Percentiles rank a stretch among this genome's conserved stretches.
Evolutionary conservation across 2,797 vertebrate genomes (phyloP).

Genomic region (Neomorphus geoffroyi): DNA sequence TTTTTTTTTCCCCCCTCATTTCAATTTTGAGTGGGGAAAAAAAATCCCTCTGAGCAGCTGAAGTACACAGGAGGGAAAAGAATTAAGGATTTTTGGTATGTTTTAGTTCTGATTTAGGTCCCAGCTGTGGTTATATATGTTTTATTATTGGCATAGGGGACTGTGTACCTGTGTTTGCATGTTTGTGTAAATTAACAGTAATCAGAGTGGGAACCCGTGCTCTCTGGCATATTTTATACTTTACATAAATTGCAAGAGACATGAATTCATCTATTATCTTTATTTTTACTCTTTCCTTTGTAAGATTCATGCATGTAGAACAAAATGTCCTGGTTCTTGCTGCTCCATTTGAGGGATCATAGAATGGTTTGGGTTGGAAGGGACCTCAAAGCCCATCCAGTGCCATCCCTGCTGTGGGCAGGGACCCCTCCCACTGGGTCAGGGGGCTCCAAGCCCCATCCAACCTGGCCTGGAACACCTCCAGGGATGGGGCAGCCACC

Average conservation of each 20-base stretch:
- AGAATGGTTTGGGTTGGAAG: no score
- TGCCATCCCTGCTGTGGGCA: no score
- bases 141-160: not conserved
- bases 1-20: not conserved
- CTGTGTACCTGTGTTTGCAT: not conserved
- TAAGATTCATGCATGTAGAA: accelerated
- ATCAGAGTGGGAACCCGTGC: not conserved
- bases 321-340: not conserved
- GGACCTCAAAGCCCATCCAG: no score
- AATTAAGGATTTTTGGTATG: not conserved
- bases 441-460: no score
- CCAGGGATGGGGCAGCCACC: no score
- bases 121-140: not conserved
- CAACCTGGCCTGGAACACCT: no score
- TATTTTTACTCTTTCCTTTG: not conserved
- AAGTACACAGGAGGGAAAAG: not conserved
- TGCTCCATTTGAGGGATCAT: not conserved
- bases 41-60: not conserved
- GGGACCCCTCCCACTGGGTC: no score
- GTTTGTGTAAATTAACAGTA: not conserved
- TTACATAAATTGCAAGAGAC: not conserved
- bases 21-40: not conserved
- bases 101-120: not conserved
- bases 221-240: not conserved
- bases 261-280: not conserved